Conservation (phyloP, 64 coral and sea anemone genomes). For the Catalaphyllia jardinei region DNA sequence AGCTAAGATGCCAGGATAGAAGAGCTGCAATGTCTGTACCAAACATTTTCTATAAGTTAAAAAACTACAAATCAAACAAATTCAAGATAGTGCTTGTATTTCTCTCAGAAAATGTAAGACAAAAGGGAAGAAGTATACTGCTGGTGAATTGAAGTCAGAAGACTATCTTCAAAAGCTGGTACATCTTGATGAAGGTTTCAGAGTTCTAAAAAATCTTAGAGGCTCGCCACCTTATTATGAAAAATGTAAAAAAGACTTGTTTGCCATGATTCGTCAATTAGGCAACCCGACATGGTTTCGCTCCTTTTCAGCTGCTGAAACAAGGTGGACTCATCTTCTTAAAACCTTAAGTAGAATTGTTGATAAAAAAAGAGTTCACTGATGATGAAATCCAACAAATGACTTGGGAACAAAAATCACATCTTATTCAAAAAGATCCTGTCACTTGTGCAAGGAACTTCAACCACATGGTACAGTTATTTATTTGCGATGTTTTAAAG, state of each 20-base stretch:
- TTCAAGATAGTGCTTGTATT: conserved; percentile 46
- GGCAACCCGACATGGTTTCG: no score
- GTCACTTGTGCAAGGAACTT: no score
- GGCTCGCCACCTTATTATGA: conserved; percentile 61
- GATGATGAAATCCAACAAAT: no score
- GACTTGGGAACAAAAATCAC: no score
- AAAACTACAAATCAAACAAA: conserved; percentile 64
- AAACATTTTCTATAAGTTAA: conserved; percentile 50
- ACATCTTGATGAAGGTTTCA: conserved; percentile 65
- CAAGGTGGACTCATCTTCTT: no score
- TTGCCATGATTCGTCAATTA: conserved; percentile 73
- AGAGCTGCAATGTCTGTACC: conserved; percentile 50
- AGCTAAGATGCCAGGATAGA: conserved; percentile 50
- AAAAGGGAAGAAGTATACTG: conserved; percentile 60
- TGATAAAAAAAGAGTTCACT: no score
- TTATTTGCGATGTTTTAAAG: no score
- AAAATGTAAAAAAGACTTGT: conserved; percentile 63
- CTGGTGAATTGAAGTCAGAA: conserved; percentile 44
- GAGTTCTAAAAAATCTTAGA: conserved; percentile 62
- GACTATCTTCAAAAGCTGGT: conserved; percentile 54
- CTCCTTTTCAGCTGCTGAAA: no score
- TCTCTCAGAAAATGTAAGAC: conserved; percentile 70
- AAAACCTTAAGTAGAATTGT: no score
- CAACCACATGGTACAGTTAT: no score
- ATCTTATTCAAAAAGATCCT: no score